A percentile compares a stretch with the other conserved stretches of the same genome.
phyloP scores from a whole-genome alignment of 2,797 vertebrate species.

The Phoxinus dragarum region DNA sequence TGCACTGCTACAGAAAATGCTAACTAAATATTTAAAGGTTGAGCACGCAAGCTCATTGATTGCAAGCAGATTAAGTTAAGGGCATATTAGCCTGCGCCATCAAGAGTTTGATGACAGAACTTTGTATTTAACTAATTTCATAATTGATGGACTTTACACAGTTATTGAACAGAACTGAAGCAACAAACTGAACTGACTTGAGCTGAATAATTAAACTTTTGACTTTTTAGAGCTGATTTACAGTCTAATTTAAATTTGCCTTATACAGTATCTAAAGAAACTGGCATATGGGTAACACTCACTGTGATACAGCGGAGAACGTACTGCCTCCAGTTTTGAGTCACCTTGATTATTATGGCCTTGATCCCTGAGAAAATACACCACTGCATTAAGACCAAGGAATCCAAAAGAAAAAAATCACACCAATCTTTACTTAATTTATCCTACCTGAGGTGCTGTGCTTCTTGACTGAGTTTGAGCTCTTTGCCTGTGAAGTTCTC shows the following conservation, averaged over 20 bases:
- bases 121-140: too few relatives aligned
- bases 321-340: conserved; percentile 65
- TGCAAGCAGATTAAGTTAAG: too few relatives aligned
- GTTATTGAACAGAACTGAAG: neutral
- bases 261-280: neutral
- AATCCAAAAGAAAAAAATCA: neutral
- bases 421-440: conserved; percentile 53
- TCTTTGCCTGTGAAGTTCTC: conserved; percentile 80
- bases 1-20: too few relatives aligned
- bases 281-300: conserved; percentile 55
- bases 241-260: neutral
- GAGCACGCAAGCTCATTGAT: too few relatives aligned
- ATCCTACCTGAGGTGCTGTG: conserved; percentile 80
- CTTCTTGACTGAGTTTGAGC: conserved; percentile 73
- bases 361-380: conserved; percentile 69
- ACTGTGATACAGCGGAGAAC: conserved; percentile 76
- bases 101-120: too few relatives aligned
- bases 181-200: neutral
- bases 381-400: conserved; percentile 11
- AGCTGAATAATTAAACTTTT: too few relatives aligned
- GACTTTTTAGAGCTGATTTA: neutral
- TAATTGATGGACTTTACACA: neutral
- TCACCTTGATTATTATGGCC: conserved; percentile 72
- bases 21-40: too few relatives aligned
- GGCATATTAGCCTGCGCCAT: too few relatives aligned